A percentile compares a stretch with the other conserved stretches of the same genome.
These are phyloP conservation scores for Montifringilla adamsi DNA, from an alignment of 2,113 vertebrate species.

Conservation along the genomic window DNA sequence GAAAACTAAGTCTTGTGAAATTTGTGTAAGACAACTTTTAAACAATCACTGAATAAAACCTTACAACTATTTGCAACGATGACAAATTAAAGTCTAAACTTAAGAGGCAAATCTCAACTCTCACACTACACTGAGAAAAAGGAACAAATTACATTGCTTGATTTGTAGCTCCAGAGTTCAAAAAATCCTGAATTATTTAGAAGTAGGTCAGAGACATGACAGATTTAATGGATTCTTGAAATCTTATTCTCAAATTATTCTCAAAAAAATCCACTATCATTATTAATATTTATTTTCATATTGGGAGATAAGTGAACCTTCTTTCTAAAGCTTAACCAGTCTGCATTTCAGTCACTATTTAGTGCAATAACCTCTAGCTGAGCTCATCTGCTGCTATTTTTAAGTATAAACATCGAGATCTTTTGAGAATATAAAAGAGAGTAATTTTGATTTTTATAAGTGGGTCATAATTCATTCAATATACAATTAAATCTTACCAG, in stretches of 20 bases:
- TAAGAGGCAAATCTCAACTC: not conserved
- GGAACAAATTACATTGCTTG: not conserved
- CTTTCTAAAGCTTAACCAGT: not conserved
- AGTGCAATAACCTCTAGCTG: not conserved
- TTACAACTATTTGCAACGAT: not conserved
- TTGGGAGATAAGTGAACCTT: not conserved
- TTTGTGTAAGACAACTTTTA: not conserved
- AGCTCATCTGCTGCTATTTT: constrained; percentile 1
- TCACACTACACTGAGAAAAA: not conserved
- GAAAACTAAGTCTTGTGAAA: not conserved
- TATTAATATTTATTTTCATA: not conserved
- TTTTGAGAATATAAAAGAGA: not conserved
- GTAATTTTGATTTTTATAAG: not conserved
- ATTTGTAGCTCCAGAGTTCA: not conserved
- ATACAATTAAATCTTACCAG: constrained; percentile 80
- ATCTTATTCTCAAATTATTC: not conserved
- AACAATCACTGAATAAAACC: not conserved
- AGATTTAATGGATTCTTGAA: not conserved
- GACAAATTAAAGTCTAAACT: not conserved
- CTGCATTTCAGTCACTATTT: not conserved
- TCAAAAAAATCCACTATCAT: not conserved
- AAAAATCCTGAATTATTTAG: not conserved
- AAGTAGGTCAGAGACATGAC: not conserved
- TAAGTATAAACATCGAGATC: not conserved
- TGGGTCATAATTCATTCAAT: not conserved